phyloP scores from a whole-genome alignment of 2,888 invertebrate species.

The Hipparchia sbordonii region DNA sequence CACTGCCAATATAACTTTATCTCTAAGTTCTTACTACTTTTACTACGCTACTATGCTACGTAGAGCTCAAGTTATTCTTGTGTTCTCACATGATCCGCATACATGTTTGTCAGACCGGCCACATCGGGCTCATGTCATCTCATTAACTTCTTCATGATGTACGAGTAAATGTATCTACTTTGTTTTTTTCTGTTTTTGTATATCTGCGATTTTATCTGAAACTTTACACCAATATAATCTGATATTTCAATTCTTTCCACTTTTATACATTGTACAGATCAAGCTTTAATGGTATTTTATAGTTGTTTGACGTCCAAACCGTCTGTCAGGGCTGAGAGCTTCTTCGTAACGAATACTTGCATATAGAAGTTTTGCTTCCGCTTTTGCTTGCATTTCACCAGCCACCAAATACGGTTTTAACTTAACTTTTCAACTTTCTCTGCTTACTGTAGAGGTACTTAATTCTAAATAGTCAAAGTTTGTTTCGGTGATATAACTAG shows the following conservation, averaged over 20 bases:
- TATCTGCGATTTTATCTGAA: background rate
- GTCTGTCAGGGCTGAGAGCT: background rate
- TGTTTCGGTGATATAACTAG: too few species aligned
- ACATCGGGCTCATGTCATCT: background rate
- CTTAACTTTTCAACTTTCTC: too few species aligned
- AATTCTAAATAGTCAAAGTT: background rate
- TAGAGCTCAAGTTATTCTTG: background rate
- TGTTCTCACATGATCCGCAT: background rate
- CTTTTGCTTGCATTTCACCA: background rate
- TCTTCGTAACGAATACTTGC: background rate
- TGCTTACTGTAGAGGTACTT: background rate
- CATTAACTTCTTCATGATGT: slow-evolving; percentile 1
- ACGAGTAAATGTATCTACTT: background rate
- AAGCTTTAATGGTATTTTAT: background rate
- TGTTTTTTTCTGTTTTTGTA: background rate
- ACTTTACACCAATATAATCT: background rate
- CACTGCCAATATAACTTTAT: background rate
- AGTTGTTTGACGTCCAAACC: background rate
- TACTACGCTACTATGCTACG: too few species aligned
- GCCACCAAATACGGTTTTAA: background rate
- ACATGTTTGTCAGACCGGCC: background rate
- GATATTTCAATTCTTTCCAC: background rate
- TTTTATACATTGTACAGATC: background rate
- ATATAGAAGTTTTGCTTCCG: background rate
- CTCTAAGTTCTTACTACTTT: background rate